Conservation (phyloP, 2,797 vertebrate genomes). For the Sitta carolinensis region DNA sequence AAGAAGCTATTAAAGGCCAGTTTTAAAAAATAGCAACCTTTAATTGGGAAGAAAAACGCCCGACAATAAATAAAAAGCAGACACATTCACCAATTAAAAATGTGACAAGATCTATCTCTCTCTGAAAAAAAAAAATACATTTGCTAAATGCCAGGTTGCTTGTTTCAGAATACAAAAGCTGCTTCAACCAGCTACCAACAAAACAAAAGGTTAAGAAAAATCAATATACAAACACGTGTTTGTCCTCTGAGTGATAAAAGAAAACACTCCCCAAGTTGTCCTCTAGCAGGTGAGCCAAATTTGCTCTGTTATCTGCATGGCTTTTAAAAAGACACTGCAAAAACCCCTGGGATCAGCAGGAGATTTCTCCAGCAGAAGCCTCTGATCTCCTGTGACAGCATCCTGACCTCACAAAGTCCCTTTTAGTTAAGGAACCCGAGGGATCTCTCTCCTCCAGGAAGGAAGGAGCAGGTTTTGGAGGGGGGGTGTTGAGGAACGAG, state of each 20-base stretch:
- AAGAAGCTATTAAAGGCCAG: conserved; percentile 61
- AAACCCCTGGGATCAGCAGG: not conserved
- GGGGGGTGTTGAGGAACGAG: not conserved
- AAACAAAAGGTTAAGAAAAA: conserved; percentile 67
- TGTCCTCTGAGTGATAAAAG: not conserved
- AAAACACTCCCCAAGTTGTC: not conserved
- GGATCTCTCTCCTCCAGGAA: accelerated
- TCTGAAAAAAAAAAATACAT: conserved; percentile 21
- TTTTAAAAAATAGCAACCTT: conserved; percentile 30
- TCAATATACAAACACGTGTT: conserved; percentile 35
- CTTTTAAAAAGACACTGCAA: not conserved
- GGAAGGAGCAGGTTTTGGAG: not conserved
- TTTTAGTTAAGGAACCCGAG: not conserved
- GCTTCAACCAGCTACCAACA: conserved; percentile 5
- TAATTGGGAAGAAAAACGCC: conserved; percentile 68
- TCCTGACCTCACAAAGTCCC: not conserved
- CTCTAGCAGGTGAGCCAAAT: not conserved
- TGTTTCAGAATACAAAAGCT: conserved; percentile 50
- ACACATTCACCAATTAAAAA: conserved; percentile 73
- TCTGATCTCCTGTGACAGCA: not conserved
- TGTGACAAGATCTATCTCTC: conserved; percentile 58
- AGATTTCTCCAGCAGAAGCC: not conserved
- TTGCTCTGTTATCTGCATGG: not conserved
- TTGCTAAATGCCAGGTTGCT: conserved; percentile 67
- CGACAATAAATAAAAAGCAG: conserved; percentile 59